Evolutionary conservation across 2,113 vertebrate species (phyloP), one percentile per base, ranked within the genome.

Genomic region (Marmota monax): DNA sequence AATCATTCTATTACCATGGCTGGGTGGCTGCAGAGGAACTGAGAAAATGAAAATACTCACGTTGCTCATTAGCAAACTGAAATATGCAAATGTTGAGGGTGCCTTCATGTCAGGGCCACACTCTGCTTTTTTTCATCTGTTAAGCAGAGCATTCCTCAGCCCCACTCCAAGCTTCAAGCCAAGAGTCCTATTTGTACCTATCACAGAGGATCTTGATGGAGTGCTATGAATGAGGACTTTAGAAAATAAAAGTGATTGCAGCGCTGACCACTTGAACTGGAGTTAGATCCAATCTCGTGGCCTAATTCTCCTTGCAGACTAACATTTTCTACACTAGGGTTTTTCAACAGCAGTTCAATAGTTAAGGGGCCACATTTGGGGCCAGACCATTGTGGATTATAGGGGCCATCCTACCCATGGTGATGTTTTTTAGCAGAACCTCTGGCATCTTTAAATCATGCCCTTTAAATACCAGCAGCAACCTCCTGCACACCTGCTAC

Each of bases 41-140:
- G 84, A 98, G 48, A 98, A 97, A 86, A 79, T 97, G 84, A 79
- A 72, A 97, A 95, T 73, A 76, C 83, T 82, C 91, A 83, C 48
- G 76, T 53, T 53, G 29, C 90, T 76, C 85, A 82, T 92, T 88
- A 88, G 93, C 53, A 13, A 74, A 82, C 78, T 92, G 91, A 95
- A 97, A 83, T 91, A 94, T 5, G 74, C 93, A 97, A 94, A 93
- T 73, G 48, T 1, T 42, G 1, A 0, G 11, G 22, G 96, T 45
- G 48, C 25, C 61, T 14, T 0, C 7, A 22, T 45, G 80, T 82
- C 88, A 34, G 29, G n/a, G n/a, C 16, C 82, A 23, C 56, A 8
- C 32, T 74, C 45, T 7, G 67, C 65, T 72, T 58, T 74, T 51
- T 82, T 39, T 45, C 56, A 37, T 58, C 53, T 77, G 76, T n/a